Base-by-base conservation (phyloP, 2,888 invertebrate genomes). In the Tenthredo mesomela region DNA sequence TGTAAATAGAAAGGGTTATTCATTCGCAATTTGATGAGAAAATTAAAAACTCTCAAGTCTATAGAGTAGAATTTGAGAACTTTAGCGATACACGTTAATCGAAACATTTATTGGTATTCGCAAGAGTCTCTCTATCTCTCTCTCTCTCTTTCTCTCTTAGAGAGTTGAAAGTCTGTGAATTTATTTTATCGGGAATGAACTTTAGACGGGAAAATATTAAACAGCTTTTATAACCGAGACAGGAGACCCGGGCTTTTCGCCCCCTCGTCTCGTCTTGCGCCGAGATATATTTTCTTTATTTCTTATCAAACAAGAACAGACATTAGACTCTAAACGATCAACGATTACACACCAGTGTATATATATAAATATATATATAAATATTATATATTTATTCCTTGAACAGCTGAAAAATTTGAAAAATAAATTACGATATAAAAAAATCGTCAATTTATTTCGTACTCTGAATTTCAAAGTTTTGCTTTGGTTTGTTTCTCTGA, bases 101-200 rank as follows among this genome's bases (percentile, higher is more conserved):
- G 61, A 18, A 33, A 33, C 33, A 67, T 67, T 67, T 12, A 10
- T 54, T 7, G 54, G 1, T 2, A n/a, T 6, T 54, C 54, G n/a
- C n/a, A 0, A n/a, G n/a, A 6, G 7, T 7, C 18, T 18, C 18
- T 50, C 7, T 54, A 6, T n/a, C 54, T 54, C 7, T 50, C 18
- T n/a, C 7, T n/a, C 1, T 54, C 54, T 7, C 54, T 54, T 18
- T 18, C 18, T 50, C 5, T 50, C n/a, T 12, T 1, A 2, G 67
- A 67, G 15, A 25, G 33, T 33, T 33, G 15, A 67, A 67, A 18
- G 67, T 33, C 29, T 67, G 29, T 33, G 33, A 67, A 67, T 43
- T 73, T 73, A 73, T 73, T 73, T 73, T 73, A 73, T 43, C 40
- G 71, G 25, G 71, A 25, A 73, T 73, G 40, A 73, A 73, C 71